A percentile compares a stretch with the other conserved stretches of the same genome.
Evolutionary conservation across 2,797 vertebrate species (phyloP).

Genomic region (Dendrocincla tyrannina): DNA sequence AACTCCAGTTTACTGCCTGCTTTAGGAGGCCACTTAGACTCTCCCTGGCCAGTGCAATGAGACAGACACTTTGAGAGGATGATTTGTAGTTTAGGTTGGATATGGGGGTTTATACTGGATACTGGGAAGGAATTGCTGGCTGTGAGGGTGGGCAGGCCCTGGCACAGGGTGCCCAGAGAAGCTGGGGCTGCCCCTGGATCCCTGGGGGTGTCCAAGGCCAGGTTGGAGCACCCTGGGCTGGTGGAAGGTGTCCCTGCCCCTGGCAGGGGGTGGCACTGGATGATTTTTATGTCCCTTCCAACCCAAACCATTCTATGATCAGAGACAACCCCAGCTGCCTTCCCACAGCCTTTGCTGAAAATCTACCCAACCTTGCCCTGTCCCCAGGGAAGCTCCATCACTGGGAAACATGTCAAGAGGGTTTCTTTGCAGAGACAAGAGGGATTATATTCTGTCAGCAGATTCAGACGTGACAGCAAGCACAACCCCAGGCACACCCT

Average conservation of each 20-base stretch:
- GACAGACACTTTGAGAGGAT: fast-evolving
- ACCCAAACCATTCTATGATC: not conserved
- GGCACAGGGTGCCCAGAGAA: not conserved
- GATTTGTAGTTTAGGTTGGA: not conserved
- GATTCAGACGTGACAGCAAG: not conserved
- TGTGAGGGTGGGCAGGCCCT: not conserved
- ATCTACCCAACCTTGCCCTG: not conserved
- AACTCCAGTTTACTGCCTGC: not conserved
- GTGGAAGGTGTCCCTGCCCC: not conserved
- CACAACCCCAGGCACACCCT: not conserved
- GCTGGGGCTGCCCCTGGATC: not conserved
- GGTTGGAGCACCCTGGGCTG: not conserved
- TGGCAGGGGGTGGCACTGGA: no score
- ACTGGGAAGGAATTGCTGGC: not conserved
- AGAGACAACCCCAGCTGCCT: not conserved
- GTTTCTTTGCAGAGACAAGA: not conserved
- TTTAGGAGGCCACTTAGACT: not conserved
- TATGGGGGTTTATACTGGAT: not conserved
- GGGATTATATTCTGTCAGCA: not conserved
- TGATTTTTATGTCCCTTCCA: not conserved
- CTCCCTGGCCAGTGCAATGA: not conserved
- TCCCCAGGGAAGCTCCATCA: not conserved
- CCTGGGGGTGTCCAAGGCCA: not conserved
- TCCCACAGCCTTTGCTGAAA: not conserved
- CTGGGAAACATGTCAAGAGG: not conserved